Conservation (phyloP, 1,140 invertebrate genomes). For the Asobara japonica region DNA sequence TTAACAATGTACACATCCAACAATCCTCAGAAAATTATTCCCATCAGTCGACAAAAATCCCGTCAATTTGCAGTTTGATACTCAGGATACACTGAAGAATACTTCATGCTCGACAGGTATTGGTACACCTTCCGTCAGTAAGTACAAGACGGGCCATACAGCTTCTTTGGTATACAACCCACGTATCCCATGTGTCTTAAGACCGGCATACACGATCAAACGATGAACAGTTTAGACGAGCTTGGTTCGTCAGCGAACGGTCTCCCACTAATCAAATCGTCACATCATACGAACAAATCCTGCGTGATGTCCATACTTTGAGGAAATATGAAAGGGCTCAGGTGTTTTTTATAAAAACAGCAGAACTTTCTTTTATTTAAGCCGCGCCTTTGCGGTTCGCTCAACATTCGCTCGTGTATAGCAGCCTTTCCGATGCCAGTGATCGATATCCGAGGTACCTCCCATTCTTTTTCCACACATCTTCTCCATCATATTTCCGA, state of each 20-base stretch:
- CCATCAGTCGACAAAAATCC: slow-evolving; percentile 16
- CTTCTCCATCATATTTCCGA: slow-evolving; percentile 8
- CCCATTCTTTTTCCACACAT: not conserved
- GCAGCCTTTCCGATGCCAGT: no score
- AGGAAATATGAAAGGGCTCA: no score
- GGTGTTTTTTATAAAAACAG: no score
- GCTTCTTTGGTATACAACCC: slow-evolving; percentile 1
- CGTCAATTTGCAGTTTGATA: slow-evolving; percentile 25
- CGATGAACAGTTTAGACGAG: no score
- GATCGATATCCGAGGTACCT: not conserved
- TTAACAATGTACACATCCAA: not conserved
- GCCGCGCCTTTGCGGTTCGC: no score
- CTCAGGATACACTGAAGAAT: slow-evolving; percentile 22
- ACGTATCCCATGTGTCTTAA: not conserved
- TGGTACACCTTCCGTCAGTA: slow-evolving; percentile 12
- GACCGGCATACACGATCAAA: no score
- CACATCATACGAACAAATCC: no score
- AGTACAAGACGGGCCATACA: slow-evolving; percentile 10
- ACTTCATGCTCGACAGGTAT: slow-evolving; percentile 28
- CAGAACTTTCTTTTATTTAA: no score
- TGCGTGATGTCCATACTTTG: no score
- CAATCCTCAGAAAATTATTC: not conserved
- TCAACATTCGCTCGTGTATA: no score
- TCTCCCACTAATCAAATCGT: no score
- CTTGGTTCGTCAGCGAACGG: no score